These are phyloP conservation scores for Caerostris extrusa DNA, from an alignment of 1,140 invertebrate genomes.

Conservation along the genomic window DNA sequence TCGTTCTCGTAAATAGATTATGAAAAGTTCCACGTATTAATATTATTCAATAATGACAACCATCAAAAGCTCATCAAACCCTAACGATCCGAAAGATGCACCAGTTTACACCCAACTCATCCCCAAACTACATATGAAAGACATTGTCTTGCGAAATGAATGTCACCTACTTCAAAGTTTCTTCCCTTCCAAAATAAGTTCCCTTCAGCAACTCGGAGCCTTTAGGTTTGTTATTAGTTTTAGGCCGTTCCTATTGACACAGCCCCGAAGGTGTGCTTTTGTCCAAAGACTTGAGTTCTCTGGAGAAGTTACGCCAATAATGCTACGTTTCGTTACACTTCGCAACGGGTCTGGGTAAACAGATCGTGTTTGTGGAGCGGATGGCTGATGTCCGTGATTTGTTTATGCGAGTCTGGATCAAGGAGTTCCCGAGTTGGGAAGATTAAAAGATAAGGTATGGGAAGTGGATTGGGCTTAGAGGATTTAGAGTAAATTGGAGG, in stretches of 20 bases:
- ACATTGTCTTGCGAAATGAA: too few relatives aligned
- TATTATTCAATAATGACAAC: too few relatives aligned
- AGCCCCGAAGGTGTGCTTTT: not conserved
- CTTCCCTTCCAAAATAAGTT: not conserved
- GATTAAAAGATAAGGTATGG: not conserved
- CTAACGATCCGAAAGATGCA: too few relatives aligned
- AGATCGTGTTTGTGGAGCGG: not conserved
- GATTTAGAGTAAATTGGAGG: not conserved
- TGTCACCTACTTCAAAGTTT: not conserved
- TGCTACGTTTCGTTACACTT: conserved; percentile 51
- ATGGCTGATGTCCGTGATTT: conserved; percentile 30
- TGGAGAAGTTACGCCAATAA: not conserved
- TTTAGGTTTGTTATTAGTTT: conserved; percentile 11
- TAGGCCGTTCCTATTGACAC: not conserved
- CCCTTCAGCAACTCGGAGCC: not conserved
- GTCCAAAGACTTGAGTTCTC: not conserved
- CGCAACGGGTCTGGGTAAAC: conserved; percentile 26
- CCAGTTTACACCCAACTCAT: too few relatives aligned
- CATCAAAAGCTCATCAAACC: too few relatives aligned
- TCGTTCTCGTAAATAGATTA: too few relatives aligned
- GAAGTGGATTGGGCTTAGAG: not conserved
- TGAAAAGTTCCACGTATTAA: too few relatives aligned
- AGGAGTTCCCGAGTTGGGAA: not conserved
- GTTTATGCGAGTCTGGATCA: not conserved
- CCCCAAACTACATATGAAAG: too few relatives aligned